Base-by-base conservation (phyloP, 2,797 vertebrate species). In the Aulostomus chinensis region DNA sequence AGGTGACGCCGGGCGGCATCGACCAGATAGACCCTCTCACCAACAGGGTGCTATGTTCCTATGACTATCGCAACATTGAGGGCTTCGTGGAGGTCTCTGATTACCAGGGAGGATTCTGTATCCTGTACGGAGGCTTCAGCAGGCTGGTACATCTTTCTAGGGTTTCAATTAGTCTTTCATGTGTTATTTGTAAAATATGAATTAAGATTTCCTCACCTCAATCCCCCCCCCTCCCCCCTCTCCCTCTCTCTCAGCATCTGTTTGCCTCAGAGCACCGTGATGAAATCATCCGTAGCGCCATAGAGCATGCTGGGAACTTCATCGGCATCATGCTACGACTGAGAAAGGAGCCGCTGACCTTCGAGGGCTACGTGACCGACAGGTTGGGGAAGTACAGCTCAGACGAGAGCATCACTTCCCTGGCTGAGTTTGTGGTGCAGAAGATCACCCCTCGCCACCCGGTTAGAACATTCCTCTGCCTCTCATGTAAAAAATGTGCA, bases 371-470 rank as follows among this genome's bases (percentile, higher is more conserved):
- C 38, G 75, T 93, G 76, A 91, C 87, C 1, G 93, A 96, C 78
- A 92, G 97, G 20, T 91, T 99, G 81, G 97, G 97, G 55, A 99
- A 99, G 80, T 99, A 98, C 81, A 92, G 95, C 87, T 95, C 91
- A 1, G 97, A 99, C 43, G 97, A 99, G 66, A 94, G 94, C 68
- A 94, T 99, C 79, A 99, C 96, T 2, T 99, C 97, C n/a, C 89
- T 99, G 85, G 97, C 97, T 1, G 97, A 99, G 84, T 99, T 99
- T 20, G 83, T 96, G 66, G 97, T 99, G 66, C 97, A 99, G 81
- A 99, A 99, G 90, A 89, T 98, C 91, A 91, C 96, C 3, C 85
- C 91, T 32, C 93, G 97, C 29, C 96, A 99, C 66, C 52, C 40
- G 92, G 97, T 99, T 74, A 94, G 95, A 45, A 1, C 33, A 1